Conservation (phyloP, 2,797 vertebrate genomes). For the Acipenser ruthenus region DNA sequence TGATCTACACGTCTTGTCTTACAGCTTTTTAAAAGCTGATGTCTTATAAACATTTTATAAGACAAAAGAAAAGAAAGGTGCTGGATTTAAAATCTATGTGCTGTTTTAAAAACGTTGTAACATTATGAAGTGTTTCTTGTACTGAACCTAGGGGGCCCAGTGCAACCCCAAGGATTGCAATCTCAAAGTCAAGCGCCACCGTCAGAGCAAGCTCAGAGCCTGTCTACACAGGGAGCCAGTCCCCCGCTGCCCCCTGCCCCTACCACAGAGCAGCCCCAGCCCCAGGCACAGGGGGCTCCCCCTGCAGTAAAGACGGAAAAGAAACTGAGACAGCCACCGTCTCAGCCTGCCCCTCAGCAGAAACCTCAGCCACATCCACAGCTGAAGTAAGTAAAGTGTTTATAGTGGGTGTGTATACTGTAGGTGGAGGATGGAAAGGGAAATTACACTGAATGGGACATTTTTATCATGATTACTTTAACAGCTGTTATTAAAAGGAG, state of each 20-base stretch:
- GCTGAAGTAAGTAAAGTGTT: conserved; percentile 82
- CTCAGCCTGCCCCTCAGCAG: conserved; percentile 59
- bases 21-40: conserved; percentile 12
- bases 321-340: conserved; percentile 50
- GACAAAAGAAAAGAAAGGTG: conserved; percentile 31
- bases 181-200: conserved; percentile 72
- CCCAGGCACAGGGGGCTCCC: conserved; percentile 65
- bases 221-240: conserved; percentile 51
- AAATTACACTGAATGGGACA: too few relatives aligned
- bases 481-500: too few relatives aligned
- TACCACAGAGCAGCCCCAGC: conserved; percentile 72
- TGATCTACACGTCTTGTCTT: conserved; percentile 23
- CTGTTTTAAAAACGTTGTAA: conserved; percentile 37
- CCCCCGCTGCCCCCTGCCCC: conserved; percentile 63
- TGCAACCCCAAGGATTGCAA: conserved; percentile 79
- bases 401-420: background rate
- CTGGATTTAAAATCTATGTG: conserved; percentile 27
- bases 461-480: too few relatives aligned
- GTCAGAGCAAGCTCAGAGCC: conserved; percentile 55
- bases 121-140: conserved; percentile 72
- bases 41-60: conserved; percentile 37
- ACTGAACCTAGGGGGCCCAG: conserved; percentile 79
- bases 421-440: too few relatives aligned
- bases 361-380: conserved; percentile 82
- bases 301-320: conserved; percentile 65